Conservation (phyloP, 2,888 invertebrate genomes). For the Rutpela maculata region DNA sequence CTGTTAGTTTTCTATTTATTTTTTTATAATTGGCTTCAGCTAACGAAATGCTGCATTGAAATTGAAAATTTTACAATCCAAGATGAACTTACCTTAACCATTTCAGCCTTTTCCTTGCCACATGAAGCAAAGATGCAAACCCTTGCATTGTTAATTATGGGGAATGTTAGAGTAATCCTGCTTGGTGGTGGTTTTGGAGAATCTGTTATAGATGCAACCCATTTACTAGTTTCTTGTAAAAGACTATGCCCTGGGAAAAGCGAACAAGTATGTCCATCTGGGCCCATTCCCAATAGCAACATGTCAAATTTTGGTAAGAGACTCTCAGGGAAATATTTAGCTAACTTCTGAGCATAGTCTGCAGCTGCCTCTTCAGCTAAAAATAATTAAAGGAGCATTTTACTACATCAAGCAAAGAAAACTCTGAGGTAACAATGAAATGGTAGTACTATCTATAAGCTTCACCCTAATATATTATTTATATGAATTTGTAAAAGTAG, state of each 20-base stretch:
- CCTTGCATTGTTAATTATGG: constrained; percentile 90
- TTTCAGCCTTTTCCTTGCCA: constrained; percentile 92
- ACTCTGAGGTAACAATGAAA: no score
- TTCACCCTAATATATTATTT: no score
- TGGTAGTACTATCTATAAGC: no score
- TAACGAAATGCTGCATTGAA: neutral
- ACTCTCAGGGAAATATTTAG: constrained; percentile 78
- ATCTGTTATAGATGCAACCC: constrained; percentile 91
- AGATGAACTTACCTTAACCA: constrained; percentile 83
- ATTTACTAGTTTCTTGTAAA: constrained; percentile 78
- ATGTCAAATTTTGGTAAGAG: constrained; percentile 87
- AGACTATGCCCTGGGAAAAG: constrained; percentile 90
- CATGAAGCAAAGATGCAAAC: constrained; percentile 89
- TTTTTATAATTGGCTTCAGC: no score
- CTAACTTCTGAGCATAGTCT: constrained; percentile 84
- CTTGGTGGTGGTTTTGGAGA: constrained; percentile 97
- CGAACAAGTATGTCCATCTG: constrained; percentile 98
- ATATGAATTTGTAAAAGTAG: no score
- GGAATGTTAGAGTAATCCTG: constrained; percentile 93
- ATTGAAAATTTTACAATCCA: neutral
- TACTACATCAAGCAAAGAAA: neutral
- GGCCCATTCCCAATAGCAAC: constrained; percentile 95
- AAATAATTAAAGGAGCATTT: constrained; percentile 26
- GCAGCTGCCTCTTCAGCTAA: constrained; percentile 85
- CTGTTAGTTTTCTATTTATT: no score